Percentiles rank a stretch among this genome's conserved stretches.
Evolutionary conservation across 1,140 invertebrate genomes (phyloP).

Genomic region (Chironomus tepperi): DNA sequence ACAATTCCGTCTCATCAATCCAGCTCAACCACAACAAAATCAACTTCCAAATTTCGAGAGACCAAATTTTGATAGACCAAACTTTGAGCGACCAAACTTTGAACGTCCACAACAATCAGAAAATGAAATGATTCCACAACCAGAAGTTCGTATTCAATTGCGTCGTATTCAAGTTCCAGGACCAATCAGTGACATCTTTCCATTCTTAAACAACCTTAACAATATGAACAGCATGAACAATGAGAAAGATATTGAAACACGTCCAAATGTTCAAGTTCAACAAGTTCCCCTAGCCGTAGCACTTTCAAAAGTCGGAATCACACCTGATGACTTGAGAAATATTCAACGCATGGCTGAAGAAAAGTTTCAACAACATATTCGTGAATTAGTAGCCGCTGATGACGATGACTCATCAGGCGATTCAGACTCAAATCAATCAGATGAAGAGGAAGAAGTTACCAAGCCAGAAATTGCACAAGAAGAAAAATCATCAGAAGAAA

Average conservation of each 20-base stretch:
- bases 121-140: neutral
- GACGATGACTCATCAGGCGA: slow-evolving; percentile 32
- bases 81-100: neutral
- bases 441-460: slow-evolving; percentile 38
- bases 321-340: slow-evolving; percentile 49
- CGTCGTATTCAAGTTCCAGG: slow-evolving; percentile 38
- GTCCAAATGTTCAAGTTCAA: slow-evolving; percentile 31
- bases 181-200: slow-evolving; percentile 6
- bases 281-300: slow-evolving; percentile 39
- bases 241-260: slow-evolving; percentile 21
- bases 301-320: slow-evolving; percentile 44
- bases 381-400: slow-evolving; percentile 39
- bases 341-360: slow-evolving; percentile 46
- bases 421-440: slow-evolving; percentile 29
- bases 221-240: neutral
- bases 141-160: slow-evolving; percentile 38
- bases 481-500: slow-evolving; percentile 31
- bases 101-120: neutral
- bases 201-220: neutral
- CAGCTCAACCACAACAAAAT: neutral
- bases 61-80: neutral
- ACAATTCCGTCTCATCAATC: slow-evolving; percentile 16
- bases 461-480: slow-evolving; percentile 31
- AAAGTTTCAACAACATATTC: slow-evolving; percentile 41
- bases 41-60: neutral